Conservation (phyloP, 2,113 vertebrate genomes). For the Aegypius monachus region DNA sequence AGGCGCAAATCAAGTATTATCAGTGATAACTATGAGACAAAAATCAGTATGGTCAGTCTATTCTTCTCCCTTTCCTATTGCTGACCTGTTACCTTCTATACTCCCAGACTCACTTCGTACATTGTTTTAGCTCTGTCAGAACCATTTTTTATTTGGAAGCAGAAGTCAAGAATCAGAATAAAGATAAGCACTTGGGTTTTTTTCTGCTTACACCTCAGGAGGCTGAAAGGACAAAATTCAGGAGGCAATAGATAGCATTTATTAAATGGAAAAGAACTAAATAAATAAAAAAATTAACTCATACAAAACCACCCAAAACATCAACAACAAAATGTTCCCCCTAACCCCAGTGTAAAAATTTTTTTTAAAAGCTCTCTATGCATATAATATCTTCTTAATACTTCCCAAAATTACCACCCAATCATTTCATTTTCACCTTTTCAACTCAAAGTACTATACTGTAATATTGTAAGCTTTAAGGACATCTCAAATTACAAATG, state of each 20-base stretch:
- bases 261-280: neutral
- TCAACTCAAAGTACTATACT: neutral
- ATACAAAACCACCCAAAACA: too few relatives aligned
- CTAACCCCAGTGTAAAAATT: too few relatives aligned
- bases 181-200: neutral
- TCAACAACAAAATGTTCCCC: too few relatives aligned
- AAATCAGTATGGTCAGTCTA: neutral
- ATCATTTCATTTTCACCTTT: neutral
- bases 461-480: neutral
- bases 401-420: too few relatives aligned
- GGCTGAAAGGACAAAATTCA: neutral
- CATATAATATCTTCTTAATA: too few relatives aligned
- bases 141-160: neutral
- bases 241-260: neutral
- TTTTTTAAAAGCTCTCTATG: too few relatives aligned
- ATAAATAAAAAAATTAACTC: neutral
- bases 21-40: neutral
- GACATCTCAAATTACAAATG: neutral
- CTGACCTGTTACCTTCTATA: neutral
- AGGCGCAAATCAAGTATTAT: neutral
- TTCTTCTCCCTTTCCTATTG: neutral
- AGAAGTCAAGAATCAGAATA: neutral
- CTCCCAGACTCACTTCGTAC: neutral
- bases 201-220: neutral
- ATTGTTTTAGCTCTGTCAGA: neutral